A percentile compares a stretch with the other conserved stretches of the same genome.
Evolutionary conservation across 2,113 vertebrate species (phyloP).

Genomic region (Circaetus cinerascens): DNA sequence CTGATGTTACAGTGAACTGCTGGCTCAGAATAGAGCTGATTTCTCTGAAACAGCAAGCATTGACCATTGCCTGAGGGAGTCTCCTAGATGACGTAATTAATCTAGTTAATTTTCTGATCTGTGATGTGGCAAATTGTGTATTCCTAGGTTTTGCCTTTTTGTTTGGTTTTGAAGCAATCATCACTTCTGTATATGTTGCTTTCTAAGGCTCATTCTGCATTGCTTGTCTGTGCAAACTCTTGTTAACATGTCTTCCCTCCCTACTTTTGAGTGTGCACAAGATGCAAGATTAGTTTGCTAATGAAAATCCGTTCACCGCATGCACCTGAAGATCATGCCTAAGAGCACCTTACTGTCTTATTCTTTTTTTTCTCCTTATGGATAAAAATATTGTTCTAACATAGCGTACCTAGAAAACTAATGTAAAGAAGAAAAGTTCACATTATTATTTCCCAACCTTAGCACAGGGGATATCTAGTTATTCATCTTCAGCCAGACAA

Average conservation of each 20-base stretch:
- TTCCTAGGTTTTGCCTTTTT: background rate
- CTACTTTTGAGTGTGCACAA: background rate
- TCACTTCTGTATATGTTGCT: background rate
- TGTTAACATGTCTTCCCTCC: background rate
- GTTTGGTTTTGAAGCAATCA: background rate
- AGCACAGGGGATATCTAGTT: background rate
- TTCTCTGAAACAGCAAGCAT: background rate
- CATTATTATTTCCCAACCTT: background rate
- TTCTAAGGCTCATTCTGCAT: background rate
- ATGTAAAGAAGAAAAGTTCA: background rate
- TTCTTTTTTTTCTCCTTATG: background rate
- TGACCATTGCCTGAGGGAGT: background rate
- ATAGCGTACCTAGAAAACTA: background rate
- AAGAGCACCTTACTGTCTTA: background rate
- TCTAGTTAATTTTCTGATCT: background rate
- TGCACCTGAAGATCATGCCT: background rate
- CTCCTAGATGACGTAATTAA: background rate
- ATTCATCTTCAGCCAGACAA: background rate
- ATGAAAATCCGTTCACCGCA: background rate
- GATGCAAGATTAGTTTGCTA: background rate
- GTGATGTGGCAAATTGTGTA: background rate
- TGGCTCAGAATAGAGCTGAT: background rate
- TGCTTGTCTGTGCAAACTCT: background rate
- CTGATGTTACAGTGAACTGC: background rate
- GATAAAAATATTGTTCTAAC: background rate